Conservation (phyloP, 2,888 invertebrate species). For the Meganola albula region DNA sequence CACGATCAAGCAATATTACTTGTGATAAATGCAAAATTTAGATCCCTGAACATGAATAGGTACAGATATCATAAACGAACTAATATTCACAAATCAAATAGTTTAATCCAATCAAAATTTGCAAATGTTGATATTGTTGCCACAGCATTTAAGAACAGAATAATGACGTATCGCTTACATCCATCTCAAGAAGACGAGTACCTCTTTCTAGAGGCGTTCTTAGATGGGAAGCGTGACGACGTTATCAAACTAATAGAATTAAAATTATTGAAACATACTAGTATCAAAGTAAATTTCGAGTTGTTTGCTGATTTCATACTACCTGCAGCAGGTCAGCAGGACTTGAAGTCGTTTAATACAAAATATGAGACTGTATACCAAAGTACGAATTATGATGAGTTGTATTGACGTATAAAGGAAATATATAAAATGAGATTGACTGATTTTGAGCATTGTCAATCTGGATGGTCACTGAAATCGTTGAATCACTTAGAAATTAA, state of each 20-base stretch:
- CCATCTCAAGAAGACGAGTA: too few relatives aligned
- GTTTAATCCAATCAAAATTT: neutral
- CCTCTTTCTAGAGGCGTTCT: too few relatives aligned
- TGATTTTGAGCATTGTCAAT: conserved; percentile 7
- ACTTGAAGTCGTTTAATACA: conserved; percentile 1
- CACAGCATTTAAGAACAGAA: too few relatives aligned
- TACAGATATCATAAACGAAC: neutral
- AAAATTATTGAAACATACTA: neutral
- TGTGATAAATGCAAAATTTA: neutral
- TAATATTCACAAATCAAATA: neutral
- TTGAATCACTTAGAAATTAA: conserved; percentile 8
- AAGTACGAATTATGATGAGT: too few relatives aligned
- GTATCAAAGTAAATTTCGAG: too few relatives aligned
- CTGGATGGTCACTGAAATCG: conserved; percentile 5
- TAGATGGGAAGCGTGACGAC: neutral
- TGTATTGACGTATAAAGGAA: too few relatives aligned
- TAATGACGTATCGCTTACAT: too few relatives aligned
- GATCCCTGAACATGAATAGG: conserved; percentile 1
- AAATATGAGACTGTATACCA: conserved; percentile 1
- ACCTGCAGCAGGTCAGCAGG: neutral
- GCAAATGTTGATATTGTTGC: too few relatives aligned
- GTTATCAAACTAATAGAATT: neutral
- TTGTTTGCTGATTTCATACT: conserved; percentile 1
- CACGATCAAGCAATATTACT: neutral
- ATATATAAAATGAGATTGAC: too few relatives aligned